phyloP scores from a whole-genome alignment of 2,113 vertebrate genomes.

The human region DNA sequence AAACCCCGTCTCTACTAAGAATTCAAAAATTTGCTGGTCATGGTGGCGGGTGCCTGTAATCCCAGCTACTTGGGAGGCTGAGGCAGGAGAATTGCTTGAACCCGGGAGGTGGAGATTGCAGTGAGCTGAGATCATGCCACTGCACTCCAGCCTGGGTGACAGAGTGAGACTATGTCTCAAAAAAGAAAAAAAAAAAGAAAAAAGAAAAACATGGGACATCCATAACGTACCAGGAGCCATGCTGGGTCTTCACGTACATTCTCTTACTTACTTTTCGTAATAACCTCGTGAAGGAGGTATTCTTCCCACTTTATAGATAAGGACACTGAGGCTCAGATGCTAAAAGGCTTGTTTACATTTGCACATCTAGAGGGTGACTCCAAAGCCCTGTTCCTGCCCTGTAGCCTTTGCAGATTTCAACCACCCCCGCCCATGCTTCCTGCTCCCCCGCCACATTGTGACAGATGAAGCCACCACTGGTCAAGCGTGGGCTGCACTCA shows the following conservation, averaged over 20 bases:
- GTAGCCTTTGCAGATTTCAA: too few species aligned
- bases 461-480: background rate
- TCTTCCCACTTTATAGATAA: background rate
- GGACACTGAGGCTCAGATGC: background rate
- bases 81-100: too few species aligned
- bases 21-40: too few species aligned
- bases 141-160: too few species aligned
- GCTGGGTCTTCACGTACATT: background rate
- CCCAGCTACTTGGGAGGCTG: too few species aligned
- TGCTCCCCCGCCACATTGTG: background rate
- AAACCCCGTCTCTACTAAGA: too few species aligned
- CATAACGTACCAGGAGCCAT: background rate
- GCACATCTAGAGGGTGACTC: background rate
- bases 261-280: background rate
- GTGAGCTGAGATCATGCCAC: too few species aligned
- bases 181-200: too few species aligned
- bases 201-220: background rate
- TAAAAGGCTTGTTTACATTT: background rate
- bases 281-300: background rate
- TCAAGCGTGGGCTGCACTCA: background rate
- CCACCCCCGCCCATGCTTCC: rapidly evolving
- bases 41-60: too few species aligned
- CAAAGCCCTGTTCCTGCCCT: background rate
- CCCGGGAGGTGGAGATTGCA: too few species aligned
- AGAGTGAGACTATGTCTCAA: too few species aligned